phyloP scores from a whole-genome alignment of 92 coral and sea anemone species.

The Epizoanthus scotinus region DNA sequence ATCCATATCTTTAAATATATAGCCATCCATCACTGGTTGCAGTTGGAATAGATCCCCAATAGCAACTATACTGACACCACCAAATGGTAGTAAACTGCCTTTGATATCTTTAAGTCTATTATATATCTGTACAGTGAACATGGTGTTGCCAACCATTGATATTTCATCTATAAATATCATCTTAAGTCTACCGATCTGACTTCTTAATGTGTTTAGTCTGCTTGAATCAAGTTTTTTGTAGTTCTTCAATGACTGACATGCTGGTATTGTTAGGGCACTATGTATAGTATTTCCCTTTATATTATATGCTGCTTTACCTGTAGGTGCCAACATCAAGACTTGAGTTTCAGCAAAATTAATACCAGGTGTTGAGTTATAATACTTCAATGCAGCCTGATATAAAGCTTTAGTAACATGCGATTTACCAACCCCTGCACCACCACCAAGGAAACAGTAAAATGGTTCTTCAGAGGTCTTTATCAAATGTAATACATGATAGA shows the following conservation, averaged over 20 bases:
- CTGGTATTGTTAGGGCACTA: constrained; percentile 62
- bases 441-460: constrained; percentile 53
- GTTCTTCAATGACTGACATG: constrained; percentile 58
- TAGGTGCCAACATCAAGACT: too few species aligned
- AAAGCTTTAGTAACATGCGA: too few species aligned
- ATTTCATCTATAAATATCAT: too few species aligned
- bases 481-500: constrained; percentile 27
- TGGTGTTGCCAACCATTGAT: constrained; percentile 62
- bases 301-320: too few species aligned
- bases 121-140: constrained; percentile 60
- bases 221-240: constrained; percentile 71
- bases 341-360: too few species aligned
- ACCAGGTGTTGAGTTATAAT: too few species aligned
- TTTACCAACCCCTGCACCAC: constrained; percentile 64
- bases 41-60: constrained; percentile 64
- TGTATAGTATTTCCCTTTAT: constrained; percentile 69
- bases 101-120: constrained; percentile 64
- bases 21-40: constrained; percentile 64
- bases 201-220: constrained; percentile 64
- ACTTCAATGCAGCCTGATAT: too few species aligned
- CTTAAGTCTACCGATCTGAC: constrained; percentile 59
- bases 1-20: constrained; percentile 56
- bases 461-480: constrained; percentile 48
- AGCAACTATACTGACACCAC: constrained; percentile 57
- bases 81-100: too few species aligned